Evolutionary conservation across 2,888 invertebrate species (phyloP), one percentile per base, ranked within the genome.

Genomic region (Amphimallon solstitiale): DNA sequence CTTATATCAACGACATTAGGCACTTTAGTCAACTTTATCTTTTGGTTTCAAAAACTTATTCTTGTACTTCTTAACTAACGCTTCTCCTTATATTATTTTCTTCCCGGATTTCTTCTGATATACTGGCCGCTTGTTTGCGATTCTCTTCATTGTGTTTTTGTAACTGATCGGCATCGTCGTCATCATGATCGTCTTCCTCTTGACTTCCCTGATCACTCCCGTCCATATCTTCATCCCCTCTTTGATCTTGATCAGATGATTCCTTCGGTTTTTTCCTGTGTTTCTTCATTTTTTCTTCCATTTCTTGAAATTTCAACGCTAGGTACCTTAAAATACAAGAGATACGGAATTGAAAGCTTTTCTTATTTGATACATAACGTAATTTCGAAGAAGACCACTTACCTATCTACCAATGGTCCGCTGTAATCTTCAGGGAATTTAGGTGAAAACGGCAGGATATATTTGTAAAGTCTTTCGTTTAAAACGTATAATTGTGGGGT

Each of bases 351-450:
- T 23, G 23, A 23, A 23, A 23, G 5, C 5, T 4, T 23, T 23
- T 23, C 5, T 23, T 23, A 40, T n/a, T 14, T 12, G 9, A 14
- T n/a, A 14, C 14, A 40, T 4, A 40, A 40, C n/a, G n/a, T n/a
- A n/a, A n/a, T n/a, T n/a, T n/a, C n/a, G 14, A 12, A 40, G 9
- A 4, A 14, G 4, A 40, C 10, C 7, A 43, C 5, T 84, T 84
- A 91, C 90, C 89, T 91, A 78, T 95, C 94, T 6, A 94, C 94
- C 74, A 94, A 85, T 5, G 94, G 94, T 6, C 95, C 95, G 72
- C 91, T 92, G 77, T 92, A 95, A 78, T 95, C 95, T 80, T 95
- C 94, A 0, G 95, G 95, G 77, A 95, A 95, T 79, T 92, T 94
- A 0, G 94, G 94, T 74, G 91, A 90, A 72, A 93, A 89, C 2